A percentile compares a stretch with the other conserved stretches of the same genome.
phyloP scores from a whole-genome alignment of 2,888 invertebrate genomes.

The Zhuqinia jingwanae region DNA sequence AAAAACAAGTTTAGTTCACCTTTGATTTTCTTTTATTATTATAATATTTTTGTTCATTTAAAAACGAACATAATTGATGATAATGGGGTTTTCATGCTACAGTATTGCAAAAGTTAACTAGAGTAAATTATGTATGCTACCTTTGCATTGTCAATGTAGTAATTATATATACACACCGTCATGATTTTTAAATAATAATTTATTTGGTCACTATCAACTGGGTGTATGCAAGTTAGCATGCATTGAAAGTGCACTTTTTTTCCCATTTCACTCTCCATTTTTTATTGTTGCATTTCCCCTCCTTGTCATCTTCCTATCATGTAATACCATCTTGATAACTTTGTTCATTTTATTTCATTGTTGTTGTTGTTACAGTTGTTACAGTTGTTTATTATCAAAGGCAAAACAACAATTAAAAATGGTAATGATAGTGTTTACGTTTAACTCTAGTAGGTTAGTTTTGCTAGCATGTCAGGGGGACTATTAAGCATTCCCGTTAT shows the following conservation, averaged over 20 bases:
- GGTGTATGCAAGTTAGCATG: background rate
- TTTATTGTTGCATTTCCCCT: constrained; percentile 25
- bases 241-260: constrained; percentile 8
- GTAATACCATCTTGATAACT: constrained; percentile 34
- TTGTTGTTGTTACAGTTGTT: background rate
- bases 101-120: background rate
- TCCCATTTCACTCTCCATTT: constrained; percentile 42
- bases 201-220: constrained; percentile 26
- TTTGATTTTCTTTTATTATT: constrained; percentile 43
- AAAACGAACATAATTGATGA: background rate
- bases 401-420: constrained; percentile 40
- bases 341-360: constrained; percentile 31
- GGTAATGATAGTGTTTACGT: constrained; percentile 38
- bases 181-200: constrained; percentile 7
- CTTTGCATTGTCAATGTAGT: background rate
- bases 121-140: background rate
- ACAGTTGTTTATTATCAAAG: constrained; percentile 2
- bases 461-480: constrained; percentile 2
- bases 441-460: background rate
- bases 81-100: background rate
- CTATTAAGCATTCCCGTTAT: background rate
- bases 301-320: constrained; percentile 38
- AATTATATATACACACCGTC: background rate
- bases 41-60: constrained; percentile 4
- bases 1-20: constrained; percentile 8